Conservation (phyloP, 2,888 invertebrate species). For the Oscheius sp. region DNA sequence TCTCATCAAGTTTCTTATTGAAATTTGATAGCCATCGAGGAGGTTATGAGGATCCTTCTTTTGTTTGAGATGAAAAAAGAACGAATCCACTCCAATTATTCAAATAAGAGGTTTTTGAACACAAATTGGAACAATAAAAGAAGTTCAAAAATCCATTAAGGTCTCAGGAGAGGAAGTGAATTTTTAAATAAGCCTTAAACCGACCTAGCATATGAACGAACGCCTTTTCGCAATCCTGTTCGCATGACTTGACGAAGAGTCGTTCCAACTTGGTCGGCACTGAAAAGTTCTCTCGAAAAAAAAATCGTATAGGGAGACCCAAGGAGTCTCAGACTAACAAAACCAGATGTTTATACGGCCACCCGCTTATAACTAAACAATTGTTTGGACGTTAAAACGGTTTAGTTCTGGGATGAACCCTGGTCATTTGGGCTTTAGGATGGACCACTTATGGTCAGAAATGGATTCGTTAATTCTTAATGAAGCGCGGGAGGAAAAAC, state of each 20-base stretch:
- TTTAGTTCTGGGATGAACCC: neutral
- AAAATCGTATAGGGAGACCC: neutral
- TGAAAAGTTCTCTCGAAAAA: neutral
- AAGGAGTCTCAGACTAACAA: neutral
- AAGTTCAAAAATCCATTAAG: too few relatives aligned
- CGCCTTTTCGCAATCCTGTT: conserved; percentile 23
- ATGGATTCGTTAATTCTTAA: conserved; percentile 6
- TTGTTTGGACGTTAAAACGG: neutral
- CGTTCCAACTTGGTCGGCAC: conserved; percentile 1
- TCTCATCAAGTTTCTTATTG: neutral
- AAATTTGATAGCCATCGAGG: too few relatives aligned
- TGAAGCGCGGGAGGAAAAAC: conserved; percentile 4
- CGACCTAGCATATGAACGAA: conserved; percentile 13
- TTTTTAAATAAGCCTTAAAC: neutral
- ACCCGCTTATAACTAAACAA: conserved; percentile 6
- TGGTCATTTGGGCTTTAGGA: neutral
- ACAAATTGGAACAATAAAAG: too few relatives aligned
- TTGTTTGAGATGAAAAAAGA: too few relatives aligned
- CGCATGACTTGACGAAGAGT: conserved; percentile 7
- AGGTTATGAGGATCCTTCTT: too few relatives aligned
- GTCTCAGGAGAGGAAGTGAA: too few relatives aligned
- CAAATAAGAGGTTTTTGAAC: too few relatives aligned
- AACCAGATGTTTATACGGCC: conserved; percentile 10
- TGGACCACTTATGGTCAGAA: neutral
- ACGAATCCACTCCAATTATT: too few relatives aligned